Base-by-base conservation (phyloP, 2,113 vertebrate species). In the Carassius auratus region DNA sequence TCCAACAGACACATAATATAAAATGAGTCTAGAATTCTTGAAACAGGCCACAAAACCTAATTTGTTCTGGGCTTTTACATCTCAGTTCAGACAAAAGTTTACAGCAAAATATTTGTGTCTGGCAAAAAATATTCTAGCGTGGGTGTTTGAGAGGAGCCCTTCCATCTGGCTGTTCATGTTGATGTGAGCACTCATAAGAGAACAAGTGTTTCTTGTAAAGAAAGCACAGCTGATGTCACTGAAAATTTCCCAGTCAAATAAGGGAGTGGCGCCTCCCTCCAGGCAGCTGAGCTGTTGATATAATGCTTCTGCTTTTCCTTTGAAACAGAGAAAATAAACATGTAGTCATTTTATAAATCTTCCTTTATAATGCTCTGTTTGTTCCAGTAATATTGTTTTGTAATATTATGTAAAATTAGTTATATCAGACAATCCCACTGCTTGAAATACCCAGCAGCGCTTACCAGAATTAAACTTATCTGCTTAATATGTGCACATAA, bases 211-310 rank as follows among this genome's bases (percentile, higher is more conserved):
- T 91, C 91, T 93, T 90, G 86, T 92, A 91, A 92, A 91, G 77
- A 87, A 74, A 82, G 73, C 7, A 33, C 13, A n/a, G 50, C 17
- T 90, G 85, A 87, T 85, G 87, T 90, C 89, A 87, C 88, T 66
- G 84, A 90, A 89, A 87, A 95, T 95, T 95, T 95, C 91, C 93
- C 91, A 92, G 95, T 93, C 94, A 95, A 95, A 95, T 95, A 91
- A 94, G 91, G 93, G 93, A 89, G 91, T 91, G 91, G 92, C 83
- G 48, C 4, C 61, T 85, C 86, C 90, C 86, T 61, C 79, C 89
- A 87, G 91, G 89, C 86, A 89, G 64, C 85, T 66, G 89, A 92
- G 89, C 90, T 93, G 93, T 91, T 94, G 88, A 86, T 92, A 84
- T 91, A 87, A 89, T 90, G 89, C 85, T 76, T 66, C 62, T 80